Evolutionary conservation across 2,113 vertebrate genomes (phyloP).

Genomic region (Baryphthengus martii): DNA sequence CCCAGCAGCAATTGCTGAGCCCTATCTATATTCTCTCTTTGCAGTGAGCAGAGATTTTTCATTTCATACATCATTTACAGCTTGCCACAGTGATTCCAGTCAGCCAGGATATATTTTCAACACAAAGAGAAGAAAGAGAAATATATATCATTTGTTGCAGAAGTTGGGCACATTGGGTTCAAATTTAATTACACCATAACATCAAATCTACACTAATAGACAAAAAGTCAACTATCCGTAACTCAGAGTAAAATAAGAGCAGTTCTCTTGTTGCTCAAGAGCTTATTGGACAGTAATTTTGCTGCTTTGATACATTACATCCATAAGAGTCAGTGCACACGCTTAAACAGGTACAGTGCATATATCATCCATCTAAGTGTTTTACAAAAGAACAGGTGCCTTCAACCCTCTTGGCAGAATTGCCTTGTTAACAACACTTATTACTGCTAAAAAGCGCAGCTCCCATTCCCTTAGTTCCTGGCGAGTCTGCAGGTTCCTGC

Average conservation of each 20-base stretch:
- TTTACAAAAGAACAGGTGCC: constrained; percentile 46
- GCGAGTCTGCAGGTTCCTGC: constrained; percentile 39
- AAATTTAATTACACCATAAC: constrained; percentile 58
- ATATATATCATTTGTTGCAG: constrained; percentile 55
- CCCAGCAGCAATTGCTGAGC: constrained; percentile 47
- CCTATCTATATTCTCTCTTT: constrained; percentile 49
- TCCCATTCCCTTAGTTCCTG: constrained; percentile 25
- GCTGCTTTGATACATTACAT: constrained; percentile 20
- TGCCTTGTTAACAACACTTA: constrained; percentile 45
- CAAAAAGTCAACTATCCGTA: constrained; percentile 32
- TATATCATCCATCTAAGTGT: neutral
- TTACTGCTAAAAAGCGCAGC: constrained; percentile 31
- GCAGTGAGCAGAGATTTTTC: constrained; percentile 56
- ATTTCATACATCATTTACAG: constrained; percentile 73
- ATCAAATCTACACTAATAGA: constrained; percentile 39
- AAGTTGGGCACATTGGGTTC: constrained; percentile 13
- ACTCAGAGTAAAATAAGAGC: constrained; percentile 35
- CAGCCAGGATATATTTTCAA: constrained; percentile 48
- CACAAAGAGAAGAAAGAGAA: constrained; percentile 48
- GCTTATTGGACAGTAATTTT: constrained; percentile 37
- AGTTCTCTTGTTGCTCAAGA: neutral
- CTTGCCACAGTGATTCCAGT: constrained; percentile 62
- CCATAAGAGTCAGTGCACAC: neutral
- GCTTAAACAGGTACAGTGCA: constrained; percentile 1
- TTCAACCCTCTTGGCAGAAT: constrained; percentile 33